phyloP scores from a whole-genome alignment of 2,797 vertebrate genomes.

The Pyrocephalus nanus region DNA sequence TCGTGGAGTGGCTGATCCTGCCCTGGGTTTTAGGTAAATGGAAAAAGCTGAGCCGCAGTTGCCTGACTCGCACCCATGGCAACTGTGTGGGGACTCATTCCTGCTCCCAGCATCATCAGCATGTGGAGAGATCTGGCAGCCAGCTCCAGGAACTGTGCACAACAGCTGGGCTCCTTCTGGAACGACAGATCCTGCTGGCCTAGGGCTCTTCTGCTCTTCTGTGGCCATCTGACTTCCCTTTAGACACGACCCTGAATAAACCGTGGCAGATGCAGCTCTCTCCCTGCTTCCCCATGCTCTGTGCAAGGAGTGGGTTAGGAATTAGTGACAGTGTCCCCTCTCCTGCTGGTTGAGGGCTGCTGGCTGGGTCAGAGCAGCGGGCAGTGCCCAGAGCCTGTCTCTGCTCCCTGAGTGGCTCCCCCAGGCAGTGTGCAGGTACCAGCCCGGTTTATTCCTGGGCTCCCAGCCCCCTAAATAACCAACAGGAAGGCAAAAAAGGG shows the following conservation, averaged over 20 bases:
- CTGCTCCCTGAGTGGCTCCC: background rate
- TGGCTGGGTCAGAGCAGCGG: background rate
- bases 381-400: background rate
- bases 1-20: constrained; percentile 98
- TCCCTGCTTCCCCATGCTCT: background rate
- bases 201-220: constrained; percentile 9
- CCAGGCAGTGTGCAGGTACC: background rate
- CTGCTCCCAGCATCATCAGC: background rate
- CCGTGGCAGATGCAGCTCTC: background rate
- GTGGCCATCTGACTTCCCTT: constrained; percentile 1
- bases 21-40: constrained; percentile 92
- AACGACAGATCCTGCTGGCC: background rate
- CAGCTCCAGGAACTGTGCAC: background rate
- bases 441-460: background rate
- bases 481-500: background rate
- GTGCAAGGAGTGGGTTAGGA: background rate
- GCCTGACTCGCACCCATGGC: background rate
- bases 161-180: constrained; percentile 47
- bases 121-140: background rate
- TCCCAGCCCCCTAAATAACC: background rate
- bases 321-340: background rate
- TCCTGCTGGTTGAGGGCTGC: background rate
- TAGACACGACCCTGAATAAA: background rate
- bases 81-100: background rate
- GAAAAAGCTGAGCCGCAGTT: background rate